A percentile compares a stretch with the other conserved stretches of the same genome.
Conservation (phyloP, 1,140 invertebrate genomes). For the Lethocerus indicus region DNA sequence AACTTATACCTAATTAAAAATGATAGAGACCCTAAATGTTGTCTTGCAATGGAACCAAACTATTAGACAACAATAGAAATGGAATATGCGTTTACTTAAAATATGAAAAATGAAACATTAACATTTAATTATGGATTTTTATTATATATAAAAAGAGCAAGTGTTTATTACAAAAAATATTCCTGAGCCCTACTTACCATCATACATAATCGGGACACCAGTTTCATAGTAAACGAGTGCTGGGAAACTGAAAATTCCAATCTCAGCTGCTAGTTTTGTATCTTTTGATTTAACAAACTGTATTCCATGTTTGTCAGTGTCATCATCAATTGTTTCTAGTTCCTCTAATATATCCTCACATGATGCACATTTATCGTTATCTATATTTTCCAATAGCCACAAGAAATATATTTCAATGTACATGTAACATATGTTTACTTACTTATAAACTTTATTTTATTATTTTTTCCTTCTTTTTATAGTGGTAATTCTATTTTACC, state of each 20-base stretch:
- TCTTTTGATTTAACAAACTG: slow-evolving; percentile 91
- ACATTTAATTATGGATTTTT: too few relatives aligned
- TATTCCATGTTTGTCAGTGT: slow-evolving; percentile 79
- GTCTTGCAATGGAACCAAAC: too few relatives aligned
- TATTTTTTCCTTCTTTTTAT: background rate
- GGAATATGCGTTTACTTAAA: too few relatives aligned
- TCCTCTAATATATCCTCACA: slow-evolving; percentile 73
- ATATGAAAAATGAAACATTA: too few relatives aligned
- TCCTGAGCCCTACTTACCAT: too few relatives aligned
- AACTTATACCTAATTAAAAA: too few relatives aligned
- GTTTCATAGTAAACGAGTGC: slow-evolving; percentile 84
- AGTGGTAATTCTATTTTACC: background rate
- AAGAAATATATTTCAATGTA: background rate
- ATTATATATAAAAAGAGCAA: too few relatives aligned
- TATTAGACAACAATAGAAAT: too few relatives aligned
- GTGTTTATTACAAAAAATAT: too few relatives aligned
- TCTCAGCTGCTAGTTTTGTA: slow-evolving; percentile 70
- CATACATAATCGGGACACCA: slow-evolving; percentile 83
- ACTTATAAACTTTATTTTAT: background rate
- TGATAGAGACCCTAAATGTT: too few relatives aligned
- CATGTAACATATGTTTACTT: background rate
- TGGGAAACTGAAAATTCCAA: slow-evolving; percentile 80
- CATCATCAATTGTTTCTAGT: slow-evolving; percentile 85
- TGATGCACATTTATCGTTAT: slow-evolving; percentile 65
- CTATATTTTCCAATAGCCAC: slow-evolving; percentile 26